Conservation (phyloP, 1,140 invertebrate species). For the Colletes gigas region DNA sequence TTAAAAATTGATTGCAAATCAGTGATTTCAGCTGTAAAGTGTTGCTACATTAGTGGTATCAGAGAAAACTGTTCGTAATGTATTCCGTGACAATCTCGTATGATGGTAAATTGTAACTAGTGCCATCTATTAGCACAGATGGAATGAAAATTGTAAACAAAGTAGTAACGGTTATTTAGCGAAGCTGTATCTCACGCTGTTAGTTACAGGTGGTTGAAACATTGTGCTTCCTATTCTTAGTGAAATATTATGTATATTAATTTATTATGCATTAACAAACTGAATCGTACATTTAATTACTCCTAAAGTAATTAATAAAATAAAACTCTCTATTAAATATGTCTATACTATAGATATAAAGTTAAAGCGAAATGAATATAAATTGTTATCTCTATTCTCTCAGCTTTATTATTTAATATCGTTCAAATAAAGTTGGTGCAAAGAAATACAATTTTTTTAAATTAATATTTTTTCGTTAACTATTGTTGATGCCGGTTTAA, state of each 20-base stretch:
- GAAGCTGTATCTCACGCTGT: neutral
- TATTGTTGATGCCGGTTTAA: neutral
- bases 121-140: slow-evolving; percentile 18
- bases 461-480: neutral
- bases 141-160: slow-evolving; percentile 30
- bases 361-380: neutral
- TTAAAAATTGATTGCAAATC: too few species aligned
- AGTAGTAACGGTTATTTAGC: neutral
- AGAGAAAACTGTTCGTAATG: neutral
- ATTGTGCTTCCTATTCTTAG: neutral
- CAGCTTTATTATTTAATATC: neutral
- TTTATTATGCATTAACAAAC: neutral
- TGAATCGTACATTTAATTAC: neutral
- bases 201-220: slow-evolving; percentile 41
- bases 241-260: neutral
- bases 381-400: neutral
- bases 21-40: too few species aligned
- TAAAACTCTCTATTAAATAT: neutral
- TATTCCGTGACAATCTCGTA: neutral
- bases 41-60: neutral
- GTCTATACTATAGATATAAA: neutral
- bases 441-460: neutral
- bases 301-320: neutral
- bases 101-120: neutral
- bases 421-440: neutral